Conservation (phyloP, 2,113 vertebrate species). For the Ameiurus melas region DNA sequence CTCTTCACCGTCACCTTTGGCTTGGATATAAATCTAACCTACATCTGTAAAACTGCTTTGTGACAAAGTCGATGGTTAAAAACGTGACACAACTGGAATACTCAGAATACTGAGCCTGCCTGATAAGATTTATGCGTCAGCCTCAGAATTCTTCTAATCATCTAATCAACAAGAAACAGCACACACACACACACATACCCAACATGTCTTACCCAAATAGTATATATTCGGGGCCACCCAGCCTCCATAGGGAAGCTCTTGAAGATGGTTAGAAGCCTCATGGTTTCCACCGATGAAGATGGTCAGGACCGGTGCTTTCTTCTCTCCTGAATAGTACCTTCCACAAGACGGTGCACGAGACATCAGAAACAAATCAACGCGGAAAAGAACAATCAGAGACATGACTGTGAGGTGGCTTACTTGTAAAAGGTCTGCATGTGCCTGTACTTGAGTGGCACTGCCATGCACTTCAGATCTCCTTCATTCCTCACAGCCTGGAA, state of each 20-base stretch:
- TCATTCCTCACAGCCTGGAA: conserved; percentile 96
- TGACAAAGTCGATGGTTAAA: neutral
- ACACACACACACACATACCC: neutral
- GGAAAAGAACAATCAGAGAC: neutral
- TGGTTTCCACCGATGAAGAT: conserved; percentile 98
- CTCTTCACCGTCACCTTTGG: neutral
- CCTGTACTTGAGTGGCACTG: conserved; percentile 88
- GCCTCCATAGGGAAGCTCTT: conserved; percentile 94
- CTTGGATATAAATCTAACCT: neutral
- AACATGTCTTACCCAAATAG: conserved; percentile 82
- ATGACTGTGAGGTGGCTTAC: conserved; percentile 66
- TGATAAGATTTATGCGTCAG: neutral
- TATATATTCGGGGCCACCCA: conserved; percentile 99
- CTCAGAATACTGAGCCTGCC: neutral
- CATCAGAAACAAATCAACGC: conserved; percentile 1
- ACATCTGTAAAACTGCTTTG: neutral
- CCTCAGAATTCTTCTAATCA: neutral
- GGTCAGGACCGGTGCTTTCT: conserved; percentile 89
- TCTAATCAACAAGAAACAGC: neutral
- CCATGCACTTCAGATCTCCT: conserved; percentile 93
- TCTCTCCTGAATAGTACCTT: conserved; percentile 97
- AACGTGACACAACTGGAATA: too few species aligned
- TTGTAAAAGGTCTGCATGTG: conserved; percentile 96
- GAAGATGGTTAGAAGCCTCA: conserved; percentile 93
- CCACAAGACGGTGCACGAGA: neutral